These are phyloP conservation scores for Montipora capitata DNA, from an alignment of 92 coral and sea anemone genomes.

Conservation along the genomic window DNA sequence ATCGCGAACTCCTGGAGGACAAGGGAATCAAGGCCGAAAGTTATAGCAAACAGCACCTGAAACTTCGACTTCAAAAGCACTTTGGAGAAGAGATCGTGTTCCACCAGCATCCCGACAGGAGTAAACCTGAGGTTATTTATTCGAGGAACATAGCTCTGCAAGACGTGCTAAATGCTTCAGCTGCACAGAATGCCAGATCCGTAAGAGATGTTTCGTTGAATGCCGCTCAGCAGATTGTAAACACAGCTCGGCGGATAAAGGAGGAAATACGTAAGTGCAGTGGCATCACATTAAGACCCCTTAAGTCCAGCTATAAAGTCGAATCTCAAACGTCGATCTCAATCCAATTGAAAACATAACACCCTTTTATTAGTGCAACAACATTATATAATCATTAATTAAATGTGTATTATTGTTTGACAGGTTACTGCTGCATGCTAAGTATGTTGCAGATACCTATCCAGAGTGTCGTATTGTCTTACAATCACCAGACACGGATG, in stretches of 20 bases:
- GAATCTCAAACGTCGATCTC: too few species aligned
- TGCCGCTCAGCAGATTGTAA: slow-evolving; percentile 11
- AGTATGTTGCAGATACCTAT: too few species aligned
- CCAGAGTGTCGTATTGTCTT: too few species aligned
- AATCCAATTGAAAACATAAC: too few species aligned
- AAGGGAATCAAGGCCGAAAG: slow-evolving; percentile 59
- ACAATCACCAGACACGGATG: too few species aligned
- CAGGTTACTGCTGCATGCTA: too few species aligned
- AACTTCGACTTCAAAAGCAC: slow-evolving; percentile 43
- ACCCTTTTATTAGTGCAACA: too few species aligned
- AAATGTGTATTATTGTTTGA: too few species aligned
- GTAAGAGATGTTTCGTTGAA: slow-evolving; percentile 16
- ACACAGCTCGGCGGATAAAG: slow-evolving; percentile 32
- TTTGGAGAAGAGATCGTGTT: slow-evolving; percentile 60
- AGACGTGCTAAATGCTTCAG: slow-evolving; percentile 67
- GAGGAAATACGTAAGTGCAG: slow-evolving; percentile 52
- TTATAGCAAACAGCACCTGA: slow-evolving; percentile 58
- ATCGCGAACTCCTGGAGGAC: not conserved
- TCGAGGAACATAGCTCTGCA: slow-evolving; percentile 57
- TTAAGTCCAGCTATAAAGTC: not conserved
- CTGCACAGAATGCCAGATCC: slow-evolving; percentile 33
- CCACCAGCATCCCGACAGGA: slow-evolving; percentile 55
- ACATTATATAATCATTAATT: too few species aligned
- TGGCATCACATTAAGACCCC: slow-evolving; percentile 53
- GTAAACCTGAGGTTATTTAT: slow-evolving; percentile 69